Percentiles rank a stretch among this genome's conserved stretches.
Evolutionary conservation across 2,113 vertebrate genomes (phyloP).

Genomic region (Lichenostomus cassidix): DNA sequence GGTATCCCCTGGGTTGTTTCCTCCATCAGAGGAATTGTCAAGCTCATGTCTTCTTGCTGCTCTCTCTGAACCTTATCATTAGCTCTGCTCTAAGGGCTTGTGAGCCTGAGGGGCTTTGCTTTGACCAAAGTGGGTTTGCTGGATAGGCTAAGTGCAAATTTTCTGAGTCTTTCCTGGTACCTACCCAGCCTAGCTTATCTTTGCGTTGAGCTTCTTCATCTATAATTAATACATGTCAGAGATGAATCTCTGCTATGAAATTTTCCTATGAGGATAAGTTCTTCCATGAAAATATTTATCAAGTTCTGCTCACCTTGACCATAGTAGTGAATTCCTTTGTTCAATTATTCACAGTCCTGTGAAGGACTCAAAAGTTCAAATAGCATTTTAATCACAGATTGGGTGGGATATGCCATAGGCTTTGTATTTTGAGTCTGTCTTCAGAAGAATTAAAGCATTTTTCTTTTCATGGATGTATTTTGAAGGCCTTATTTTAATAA

Average conservation of each 20-base stretch:
- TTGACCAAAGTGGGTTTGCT: neutral
- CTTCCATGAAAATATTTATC: slow-evolving; percentile 33
- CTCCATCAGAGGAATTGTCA: neutral
- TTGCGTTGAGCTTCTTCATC: neutral
- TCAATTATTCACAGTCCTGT: slow-evolving; percentile 39
- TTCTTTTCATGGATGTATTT: neutral
- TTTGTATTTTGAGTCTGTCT: neutral
- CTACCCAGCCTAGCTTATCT: neutral
- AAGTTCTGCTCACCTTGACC: slow-evolving; percentile 31
- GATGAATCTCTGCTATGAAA: slow-evolving; percentile 18
- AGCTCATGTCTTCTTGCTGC: neutral
- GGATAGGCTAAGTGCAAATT: neutral
- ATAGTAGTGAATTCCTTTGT: slow-evolving; percentile 23
- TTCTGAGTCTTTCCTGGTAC: neutral
- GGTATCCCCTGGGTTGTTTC: neutral
- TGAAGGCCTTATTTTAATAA: neutral
- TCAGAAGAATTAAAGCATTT: neutral
- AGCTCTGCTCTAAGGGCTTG: neutral
- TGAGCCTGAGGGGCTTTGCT: neutral
- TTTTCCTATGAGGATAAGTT: slow-evolving; percentile 10
- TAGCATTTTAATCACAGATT: neutral
- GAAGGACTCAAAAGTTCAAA: neutral
- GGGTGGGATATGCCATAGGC: neutral
- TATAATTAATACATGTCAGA: slow-evolving; percentile 32
- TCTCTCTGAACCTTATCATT: slow-evolving; percentile 35